Base-by-base conservation (phyloP, 2,797 vertebrate species). In the Synaphobranchus kaupii region DNA sequence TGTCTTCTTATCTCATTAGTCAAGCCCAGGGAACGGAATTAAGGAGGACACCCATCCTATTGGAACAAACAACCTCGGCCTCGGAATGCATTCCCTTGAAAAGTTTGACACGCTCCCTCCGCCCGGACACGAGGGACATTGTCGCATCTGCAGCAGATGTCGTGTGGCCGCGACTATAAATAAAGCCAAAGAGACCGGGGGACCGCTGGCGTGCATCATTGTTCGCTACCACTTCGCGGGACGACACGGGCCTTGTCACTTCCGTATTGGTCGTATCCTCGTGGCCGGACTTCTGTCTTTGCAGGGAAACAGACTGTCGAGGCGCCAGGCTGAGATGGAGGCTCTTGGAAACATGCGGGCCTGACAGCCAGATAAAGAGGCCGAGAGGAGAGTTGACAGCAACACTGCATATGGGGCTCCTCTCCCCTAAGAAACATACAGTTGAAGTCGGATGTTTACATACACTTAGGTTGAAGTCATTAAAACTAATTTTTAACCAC, bases 121-220 rank as follows among this genome's bases (percentile, higher is more conserved):
- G 93, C 93, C 93, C 71, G 92, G 92, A 94, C 92, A 90, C 92
- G 91, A 90, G 92, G 93, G 94, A 95, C 93, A 89, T 89, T 94
- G 92, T 82, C 92, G 90, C 86, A 90, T 92, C 94, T 93, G 91
- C 93, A 95, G 95, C 95, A 96, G 95, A 96, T 96, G 95, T 96
- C 95, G 95, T 52, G 89, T 96, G 95, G 94, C 94, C 91, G 88
- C 89, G 90, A 93, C 94, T 93, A 94, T 95, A 96, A 95, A 96
- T 95, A 95, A 95, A 95, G 93, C 91, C 91, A 92, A 94, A 86
- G 90, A 93, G 94, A 95, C 89, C 92, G 92, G 92, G 91, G 91
- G 90, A 91, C 90, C 87, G 84, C 91, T 89, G 93, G 93, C 90
- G 90, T 90, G 89, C 13, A 88, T 91, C 89, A 88, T 90, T 90